Base-by-base conservation (phyloP, 1,140 invertebrate species). In the Drosophila mayri region DNA sequence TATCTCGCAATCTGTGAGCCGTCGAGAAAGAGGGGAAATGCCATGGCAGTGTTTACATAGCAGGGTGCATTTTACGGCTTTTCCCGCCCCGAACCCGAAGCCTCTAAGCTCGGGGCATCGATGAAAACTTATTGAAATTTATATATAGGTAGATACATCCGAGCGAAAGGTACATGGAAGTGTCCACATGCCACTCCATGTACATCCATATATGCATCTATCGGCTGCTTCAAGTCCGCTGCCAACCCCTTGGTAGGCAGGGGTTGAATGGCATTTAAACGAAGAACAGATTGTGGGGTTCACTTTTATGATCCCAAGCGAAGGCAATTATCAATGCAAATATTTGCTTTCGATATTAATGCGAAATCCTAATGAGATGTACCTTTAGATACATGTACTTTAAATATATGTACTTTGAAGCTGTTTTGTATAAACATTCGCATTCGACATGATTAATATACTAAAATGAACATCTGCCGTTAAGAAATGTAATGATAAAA, bases 61-160 rank as follows among this genome's bases (percentile, higher is more conserved):
- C 85, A 84, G 84, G 84, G 84, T 88, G 85, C 77, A 90, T 81
- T 90, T 90, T 61, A 90, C 76, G 43, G 49, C 55, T 58, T 64
- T 59, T 76, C 64, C 64, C 70, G 66, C 64, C 46, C 66, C 52
- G 25, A 37, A 49, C 54, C 43, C 49, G 41, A 63, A 46, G 61
- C 40, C 41, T 61, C 61, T 54, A 63, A 77, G 55, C 59, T 81
- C 46, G 20, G 20, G n/a, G 44, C 49, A 57, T 65, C 74, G 66
- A 68, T 44, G 38, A 30, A 68, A 72, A 60, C 54, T 66, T 78
- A 78, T 78, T 76, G n/a, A 75, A 76, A 76, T 76, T 44, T 57
- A 50, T 40, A 40, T 40, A 40, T 50, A 71, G 40, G 40, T 76
- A 68, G 30, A 82, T 60, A 76, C 37, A 41, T 41, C 50, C 14